Evolutionary conservation across 2,888 invertebrate species (phyloP).

Genomic region (Galerucella nymphaeae): DNA sequence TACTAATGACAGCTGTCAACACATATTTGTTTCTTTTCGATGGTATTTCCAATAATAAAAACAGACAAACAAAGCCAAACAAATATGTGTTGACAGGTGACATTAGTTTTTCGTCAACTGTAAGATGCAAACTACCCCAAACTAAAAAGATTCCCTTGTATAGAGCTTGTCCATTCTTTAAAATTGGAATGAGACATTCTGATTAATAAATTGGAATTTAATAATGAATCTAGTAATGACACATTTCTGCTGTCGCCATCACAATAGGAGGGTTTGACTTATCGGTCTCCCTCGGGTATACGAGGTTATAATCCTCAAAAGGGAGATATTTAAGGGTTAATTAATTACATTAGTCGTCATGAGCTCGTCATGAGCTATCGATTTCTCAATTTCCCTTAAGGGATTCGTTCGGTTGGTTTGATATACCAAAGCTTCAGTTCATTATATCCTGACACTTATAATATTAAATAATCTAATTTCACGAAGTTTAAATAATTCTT

Average conservation of each 20-base stretch:
- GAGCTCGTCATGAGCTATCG: slow-evolving; percentile 20
- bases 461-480: not conserved
- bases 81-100: too few relatives aligned
- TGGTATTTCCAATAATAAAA: too few relatives aligned
- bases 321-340: slow-evolving; percentile 29
- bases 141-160: too few relatives aligned
- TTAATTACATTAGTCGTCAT: slow-evolving; percentile 27
- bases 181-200: not conserved
- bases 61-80: too few relatives aligned
- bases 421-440: slow-evolving; percentile 1
- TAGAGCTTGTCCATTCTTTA: too few relatives aligned
- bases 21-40: too few relatives aligned
- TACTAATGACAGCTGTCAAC: too few relatives aligned
- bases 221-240: slow-evolving; percentile 10
- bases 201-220: slow-evolving; percentile 6
- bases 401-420: not conserved
- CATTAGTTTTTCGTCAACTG: too few relatives aligned
- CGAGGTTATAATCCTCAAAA: slow-evolving; percentile 17
- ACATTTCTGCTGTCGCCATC: not conserved
- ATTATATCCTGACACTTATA: slow-evolving; percentile 1
- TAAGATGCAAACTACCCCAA: too few relatives aligned
- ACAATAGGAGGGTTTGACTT: slow-evolving; percentile 18
- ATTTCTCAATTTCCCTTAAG: slow-evolving; percentile 27
- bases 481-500: too few relatives aligned
- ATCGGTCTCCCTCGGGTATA: slow-evolving; percentile 16